phyloP scores from a whole-genome alignment of 1,140 invertebrate species.

The Varroa destructor region DNA sequence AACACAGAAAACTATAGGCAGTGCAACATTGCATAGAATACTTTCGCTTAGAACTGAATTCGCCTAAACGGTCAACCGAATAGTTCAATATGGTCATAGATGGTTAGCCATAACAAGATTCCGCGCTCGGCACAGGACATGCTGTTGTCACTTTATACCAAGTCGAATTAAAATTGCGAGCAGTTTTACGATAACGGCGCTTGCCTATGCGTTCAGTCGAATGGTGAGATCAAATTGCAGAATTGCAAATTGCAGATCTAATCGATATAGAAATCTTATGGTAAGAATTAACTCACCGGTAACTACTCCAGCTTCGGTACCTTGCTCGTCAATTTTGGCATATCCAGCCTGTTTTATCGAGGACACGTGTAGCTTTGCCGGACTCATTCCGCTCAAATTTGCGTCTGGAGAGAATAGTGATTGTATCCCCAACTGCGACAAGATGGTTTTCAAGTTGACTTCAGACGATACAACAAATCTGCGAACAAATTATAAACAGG shows the following conservation, averaged over 20 bases:
- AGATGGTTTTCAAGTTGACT: background rate
- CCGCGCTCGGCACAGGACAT: no score
- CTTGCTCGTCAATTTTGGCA: conserved; percentile 22
- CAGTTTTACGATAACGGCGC: no score
- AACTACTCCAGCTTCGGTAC: conserved; percentile 18
- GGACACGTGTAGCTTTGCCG: conserved; percentile 3
- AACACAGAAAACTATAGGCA: no score
- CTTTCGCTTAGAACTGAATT: no score
- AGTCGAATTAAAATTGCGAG: no score
- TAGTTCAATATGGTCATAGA: no score
- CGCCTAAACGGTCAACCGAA: no score
- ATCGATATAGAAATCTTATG: background rate
- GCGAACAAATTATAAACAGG: background rate
- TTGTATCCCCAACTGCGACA: background rate
- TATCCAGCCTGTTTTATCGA: conserved; percentile 11
- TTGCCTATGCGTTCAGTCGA: no score
- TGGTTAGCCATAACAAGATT: no score
- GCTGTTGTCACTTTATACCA: no score
- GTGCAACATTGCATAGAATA: no score
- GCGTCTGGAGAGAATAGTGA: background rate
- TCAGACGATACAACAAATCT: conserved; percentile 16
- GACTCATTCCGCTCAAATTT: background rate
- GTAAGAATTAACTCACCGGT: background rate
- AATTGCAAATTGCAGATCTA: background rate
- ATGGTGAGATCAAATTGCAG: no score